Evolutionary conservation across 2,113 vertebrate species (phyloP), one percentile per base, ranked within the genome.

Genomic region (Hippocampus abdominalis): DNA sequence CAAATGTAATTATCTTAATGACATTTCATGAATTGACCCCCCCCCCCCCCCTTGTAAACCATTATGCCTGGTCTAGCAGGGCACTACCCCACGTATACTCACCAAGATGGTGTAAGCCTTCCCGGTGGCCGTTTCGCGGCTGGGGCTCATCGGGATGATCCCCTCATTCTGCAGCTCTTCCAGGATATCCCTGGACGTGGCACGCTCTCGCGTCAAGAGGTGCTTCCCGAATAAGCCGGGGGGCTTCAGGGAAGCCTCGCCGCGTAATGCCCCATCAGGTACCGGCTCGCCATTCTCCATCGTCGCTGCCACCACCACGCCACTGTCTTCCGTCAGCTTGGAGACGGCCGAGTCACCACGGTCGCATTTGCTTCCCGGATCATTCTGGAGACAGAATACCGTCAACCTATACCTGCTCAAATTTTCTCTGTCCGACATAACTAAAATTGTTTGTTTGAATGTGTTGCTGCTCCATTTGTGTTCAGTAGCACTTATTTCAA

Each of bases 111-210:
- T 88, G 27, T 91, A 92, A 0, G 83, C 85, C 82, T 93, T 87
- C 27, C 54, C 54, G 3, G 78, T 86, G 85, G 77, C 74, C 59
- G 76, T 77, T 53, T 83, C 68, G 73, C 64, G 82, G 42, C 49
- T 87, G 44, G 79, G 81, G 36, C 80, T 92, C 51, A 42, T 59
- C 5, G 92, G 90, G 76, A 95, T 94, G 87, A 95, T 94, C 72
- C 94, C 93, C 77, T 95, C 91, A 59, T 80, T 90, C 71, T 90
- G 91, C 64, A 95, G 87, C 80, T 98, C 93, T 73, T 95, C 89
- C 78, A 96, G 88, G 76, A 96, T 93, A 10, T 94, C 93, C 62
- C 90, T 92, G 76, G 94, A 93, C 40, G 89, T 88, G 21, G 77
- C 89, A 44, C 90, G 89, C 61, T 91, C 89, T 29, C 64, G 57